Evolutionary conservation across 2,888 invertebrate genomes (phyloP), one percentile per base, ranked within the genome.

Genomic region (Lordiphosa andalusiaca): DNA sequence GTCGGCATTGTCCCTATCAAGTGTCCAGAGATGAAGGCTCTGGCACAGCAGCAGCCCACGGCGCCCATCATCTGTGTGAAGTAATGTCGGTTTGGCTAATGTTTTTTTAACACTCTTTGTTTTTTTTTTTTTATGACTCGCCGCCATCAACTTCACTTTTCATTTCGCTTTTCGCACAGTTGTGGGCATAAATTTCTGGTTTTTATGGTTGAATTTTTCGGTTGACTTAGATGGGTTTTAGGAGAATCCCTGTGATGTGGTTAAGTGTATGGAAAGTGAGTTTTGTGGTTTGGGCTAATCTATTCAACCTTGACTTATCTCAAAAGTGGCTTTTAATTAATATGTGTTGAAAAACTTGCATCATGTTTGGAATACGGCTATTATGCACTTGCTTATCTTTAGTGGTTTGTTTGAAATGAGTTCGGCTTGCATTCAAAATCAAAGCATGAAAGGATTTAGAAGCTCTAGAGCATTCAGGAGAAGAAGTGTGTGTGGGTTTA

Each of bases 1-100:
- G 58, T 77, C 37, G 65, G 69, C 57, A 58, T 72, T 53, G 71
- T 84, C 69, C 82, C 67, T 60, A 63, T 74, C 46, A 73, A 63
- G 67, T 84, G 69, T 52, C 73, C 56, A 44, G 75, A 77, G 9
- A 30, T 30, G 9, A 30, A 30, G 30, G 4, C 30, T 10, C 30
- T 50, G 59, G 39, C 38, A 21, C 60, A 51, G 13, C 39, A 40
- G 33, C 66, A 65, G 40, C 49, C 59, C 47, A 66, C 70, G 62
- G 55, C 58, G 55, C 67, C 76, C 54, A 70, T 74, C 65, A 77
- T 77, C 58, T 84, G 74, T 60, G 53, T 70, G 46, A 85, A 78
- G 86, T 87, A 78, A 80, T 70, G 63, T 66, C 48, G 61, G 57
- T 69, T 69, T 51, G 41, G 50, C 56, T 59, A 36, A 55, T 6